A percentile compares a stretch with the other conserved stretches of the same genome.
Conservation (phyloP, 2,113 vertebrate genomes). For the Entomyzon cyanotis region DNA sequence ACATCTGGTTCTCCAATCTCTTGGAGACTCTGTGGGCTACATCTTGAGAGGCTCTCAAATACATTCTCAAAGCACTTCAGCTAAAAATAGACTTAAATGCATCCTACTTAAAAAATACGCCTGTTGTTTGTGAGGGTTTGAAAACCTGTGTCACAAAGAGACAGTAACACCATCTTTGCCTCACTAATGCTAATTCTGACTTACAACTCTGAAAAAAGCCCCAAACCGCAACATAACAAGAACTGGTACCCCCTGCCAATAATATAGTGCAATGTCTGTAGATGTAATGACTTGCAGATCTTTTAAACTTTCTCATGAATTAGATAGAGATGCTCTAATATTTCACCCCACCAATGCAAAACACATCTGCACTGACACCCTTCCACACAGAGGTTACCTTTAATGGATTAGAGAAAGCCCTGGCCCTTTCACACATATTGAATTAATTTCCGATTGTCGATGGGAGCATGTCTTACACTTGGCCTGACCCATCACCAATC, state of each 20-base stretch:
- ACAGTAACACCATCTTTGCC: neutral
- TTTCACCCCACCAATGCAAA: neutral
- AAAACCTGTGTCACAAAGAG: neutral
- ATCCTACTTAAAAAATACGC: rapidly evolving
- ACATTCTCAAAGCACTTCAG: neutral
- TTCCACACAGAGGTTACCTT: neutral
- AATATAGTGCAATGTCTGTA: neutral
- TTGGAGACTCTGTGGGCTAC: neutral
- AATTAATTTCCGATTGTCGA: neutral
- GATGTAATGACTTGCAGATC: neutral
- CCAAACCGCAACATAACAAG: neutral
- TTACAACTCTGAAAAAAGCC: neutral
- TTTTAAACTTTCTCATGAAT: neutral
- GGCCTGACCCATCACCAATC: neutral
- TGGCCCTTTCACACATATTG: neutral
- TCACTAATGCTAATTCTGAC: neutral
- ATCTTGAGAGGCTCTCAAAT: neutral
- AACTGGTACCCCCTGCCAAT: neutral
- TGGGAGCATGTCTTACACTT: neutral
- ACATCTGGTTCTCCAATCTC: neutral
- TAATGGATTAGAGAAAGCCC: neutral
- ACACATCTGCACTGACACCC: neutral
- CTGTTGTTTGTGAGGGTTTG: neutral
- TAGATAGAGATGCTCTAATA: neutral
- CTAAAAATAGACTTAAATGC: neutral